Base-by-base conservation (phyloP, 92 coral and sea anemone species). In the Phymanthus crucifer region DNA sequence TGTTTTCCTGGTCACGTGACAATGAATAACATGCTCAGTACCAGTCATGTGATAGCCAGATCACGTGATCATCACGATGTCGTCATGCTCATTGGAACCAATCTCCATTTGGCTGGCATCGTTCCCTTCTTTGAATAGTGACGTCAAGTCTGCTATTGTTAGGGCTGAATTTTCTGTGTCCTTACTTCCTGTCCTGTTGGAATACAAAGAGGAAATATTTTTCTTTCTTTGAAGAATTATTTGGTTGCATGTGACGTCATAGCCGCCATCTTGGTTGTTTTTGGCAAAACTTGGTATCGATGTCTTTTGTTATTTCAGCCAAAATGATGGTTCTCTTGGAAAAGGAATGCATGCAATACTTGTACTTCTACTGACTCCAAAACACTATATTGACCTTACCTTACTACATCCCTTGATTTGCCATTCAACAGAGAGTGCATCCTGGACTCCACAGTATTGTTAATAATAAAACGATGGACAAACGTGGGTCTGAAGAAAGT, bases 381-480 rank as follows among this genome's bases (percentile, higher is more conserved):
- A 43, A 43, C 9, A 43, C 8, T 37, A 37, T 37, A 37, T 37
- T 37, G 40, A 14, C 32, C 73, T 47, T 52, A 95, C 99, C 98
- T 91, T 35, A 89, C 90, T 33, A 77, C 81, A 2, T 90, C 64
- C 29, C 76, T 69, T 12, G 91, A 78, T 75, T 93, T 93, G 36
- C 94, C 86, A 72, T 83, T 93, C 47, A 95, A 81, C 37, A 95
- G 83, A 17, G 96, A 86, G 79, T 77, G 75, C 94, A 95, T 91
- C 79, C 97, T 87, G 75, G 94, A 90, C 75, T 95, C 99, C 32
- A 95, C 99, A 32, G 98, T 95, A 43, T 92, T 89, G 10, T 89
- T 92, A 35, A 90, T 91, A 56, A 95, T 87, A 66, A 95, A 91
- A 5, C 99, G 96, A 72, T 91, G 90, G 73, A 95, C 95, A 73